These are phyloP conservation scores for Tetragonula clypearis DNA, from an alignment of 1,140 invertebrate genomes.

Conservation along the genomic window DNA sequence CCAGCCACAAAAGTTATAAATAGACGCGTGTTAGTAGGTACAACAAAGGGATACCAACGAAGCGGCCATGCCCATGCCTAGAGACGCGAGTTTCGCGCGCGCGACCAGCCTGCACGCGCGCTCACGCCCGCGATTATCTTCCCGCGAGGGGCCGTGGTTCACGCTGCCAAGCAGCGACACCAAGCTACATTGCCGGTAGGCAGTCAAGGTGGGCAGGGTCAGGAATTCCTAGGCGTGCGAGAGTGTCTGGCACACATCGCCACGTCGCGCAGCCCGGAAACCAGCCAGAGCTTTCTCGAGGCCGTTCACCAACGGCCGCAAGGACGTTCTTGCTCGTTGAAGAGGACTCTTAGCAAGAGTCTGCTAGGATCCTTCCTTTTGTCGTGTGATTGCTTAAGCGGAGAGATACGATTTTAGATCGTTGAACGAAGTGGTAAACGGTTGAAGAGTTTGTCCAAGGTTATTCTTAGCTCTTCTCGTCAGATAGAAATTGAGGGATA, in stretches of 20 bases:
- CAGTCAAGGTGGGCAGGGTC: constrained; percentile 76
- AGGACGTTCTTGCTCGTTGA: constrained; percentile 66
- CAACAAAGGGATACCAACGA: constrained; percentile 74
- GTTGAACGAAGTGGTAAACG: not conserved
- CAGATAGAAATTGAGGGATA: too few relatives aligned
- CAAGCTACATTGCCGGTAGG: constrained; percentile 53
- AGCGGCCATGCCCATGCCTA: constrained; percentile 64
- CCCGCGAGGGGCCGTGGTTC: constrained; percentile 39
- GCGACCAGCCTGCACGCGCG: constrained; percentile 47
- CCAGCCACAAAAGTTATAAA: constrained; percentile 58
- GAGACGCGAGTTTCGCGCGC: constrained; percentile 56
- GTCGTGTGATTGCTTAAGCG: not conserved
- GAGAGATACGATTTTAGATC: not conserved
- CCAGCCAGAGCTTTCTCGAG: constrained; percentile 72
- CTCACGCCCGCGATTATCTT: constrained; percentile 70
- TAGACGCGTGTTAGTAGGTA: constrained; percentile 64
- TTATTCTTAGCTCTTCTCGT: not conserved
- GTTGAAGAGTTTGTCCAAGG: not conserved
- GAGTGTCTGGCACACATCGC: constrained; percentile 72
- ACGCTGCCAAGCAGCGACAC: constrained; percentile 57
- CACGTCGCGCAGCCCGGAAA: constrained; percentile 71
- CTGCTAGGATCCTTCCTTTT: not conserved
- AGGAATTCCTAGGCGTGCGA: constrained; percentile 76
- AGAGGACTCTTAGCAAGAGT: constrained; percentile 36
- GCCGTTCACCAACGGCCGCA: constrained; percentile 74